Conservation (phyloP, 2,113 vertebrate species). For the Rhea pennata region DNA sequence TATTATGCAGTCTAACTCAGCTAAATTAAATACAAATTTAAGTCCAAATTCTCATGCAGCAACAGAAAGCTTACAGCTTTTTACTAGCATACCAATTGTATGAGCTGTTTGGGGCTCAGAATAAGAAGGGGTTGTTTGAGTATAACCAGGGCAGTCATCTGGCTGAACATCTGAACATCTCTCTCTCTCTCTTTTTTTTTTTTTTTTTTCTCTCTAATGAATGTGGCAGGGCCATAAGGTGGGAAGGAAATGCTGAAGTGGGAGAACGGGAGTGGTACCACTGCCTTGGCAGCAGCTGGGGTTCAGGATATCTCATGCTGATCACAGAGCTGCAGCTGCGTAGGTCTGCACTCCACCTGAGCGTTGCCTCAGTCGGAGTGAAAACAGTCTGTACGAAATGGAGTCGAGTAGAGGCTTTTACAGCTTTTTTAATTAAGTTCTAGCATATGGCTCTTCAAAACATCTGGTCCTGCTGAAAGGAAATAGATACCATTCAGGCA, state of each 20-base stretch:
- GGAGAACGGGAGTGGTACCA: neutral
- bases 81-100: too few relatives aligned
- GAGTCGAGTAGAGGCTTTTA: neutral
- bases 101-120: neutral
- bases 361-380: neutral
- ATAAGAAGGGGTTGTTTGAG: neutral
- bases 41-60: neutral
- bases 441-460: neutral
- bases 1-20: neutral
- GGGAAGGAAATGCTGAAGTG: neutral
- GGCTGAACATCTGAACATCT: neutral
- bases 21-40: neutral
- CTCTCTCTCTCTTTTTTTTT: too few relatives aligned
- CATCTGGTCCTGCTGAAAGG: neutral
- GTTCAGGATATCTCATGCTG: accelerated
- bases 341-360: accelerated
- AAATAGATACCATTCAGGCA: neutral
- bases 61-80: neutral
- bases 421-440: neutral
- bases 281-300: neutral
- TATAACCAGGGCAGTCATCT: neutral
- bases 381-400: neutral
- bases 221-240: neutral
- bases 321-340: neutral
- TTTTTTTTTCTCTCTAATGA: neutral